Evolutionary conservation across 92 coral and sea anemone species (phyloP).

Genomic region (Zoanthus solanderi): DNA sequence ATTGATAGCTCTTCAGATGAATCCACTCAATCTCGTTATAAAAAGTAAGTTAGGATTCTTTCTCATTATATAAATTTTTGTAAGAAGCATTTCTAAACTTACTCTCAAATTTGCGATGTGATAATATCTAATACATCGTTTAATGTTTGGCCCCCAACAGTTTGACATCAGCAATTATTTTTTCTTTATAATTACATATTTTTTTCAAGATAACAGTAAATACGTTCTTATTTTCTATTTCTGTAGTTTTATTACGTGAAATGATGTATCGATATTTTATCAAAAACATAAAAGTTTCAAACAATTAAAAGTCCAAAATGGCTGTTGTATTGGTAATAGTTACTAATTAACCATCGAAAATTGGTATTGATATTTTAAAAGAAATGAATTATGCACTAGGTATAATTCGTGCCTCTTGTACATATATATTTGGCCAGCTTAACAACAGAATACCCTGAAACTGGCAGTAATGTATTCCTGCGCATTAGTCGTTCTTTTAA

Average conservation of each 20-base stretch:
- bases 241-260: conserved; percentile 2
- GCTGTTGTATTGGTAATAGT: conserved; percentile 4
- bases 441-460: neutral
- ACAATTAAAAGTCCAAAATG: neutral
- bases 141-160: no score
- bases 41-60: conserved; percentile 1
- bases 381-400: neutral
- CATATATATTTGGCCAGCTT: neutral
- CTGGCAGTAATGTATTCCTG: neutral
- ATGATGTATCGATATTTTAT: neutral
- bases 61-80: neutral
- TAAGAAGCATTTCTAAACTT: no score
- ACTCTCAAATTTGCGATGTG: no score
- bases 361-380: neutral
- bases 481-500: neutral
- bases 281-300: neutral
- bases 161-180: neutral
- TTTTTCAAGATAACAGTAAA: conserved; percentile 4
- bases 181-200: conserved; percentile 3
- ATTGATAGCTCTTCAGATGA: conserved; percentile 7
- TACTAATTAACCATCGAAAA: conserved; percentile 6
- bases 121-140: no score
- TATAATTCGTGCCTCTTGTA: neutral
- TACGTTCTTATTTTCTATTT: conserved; percentile 1
- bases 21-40: neutral